These are phyloP conservation scores for Leptobrachium leishanense DNA, from an alignment of 2,113 vertebrate genomes.

Conservation along the genomic window DNA sequence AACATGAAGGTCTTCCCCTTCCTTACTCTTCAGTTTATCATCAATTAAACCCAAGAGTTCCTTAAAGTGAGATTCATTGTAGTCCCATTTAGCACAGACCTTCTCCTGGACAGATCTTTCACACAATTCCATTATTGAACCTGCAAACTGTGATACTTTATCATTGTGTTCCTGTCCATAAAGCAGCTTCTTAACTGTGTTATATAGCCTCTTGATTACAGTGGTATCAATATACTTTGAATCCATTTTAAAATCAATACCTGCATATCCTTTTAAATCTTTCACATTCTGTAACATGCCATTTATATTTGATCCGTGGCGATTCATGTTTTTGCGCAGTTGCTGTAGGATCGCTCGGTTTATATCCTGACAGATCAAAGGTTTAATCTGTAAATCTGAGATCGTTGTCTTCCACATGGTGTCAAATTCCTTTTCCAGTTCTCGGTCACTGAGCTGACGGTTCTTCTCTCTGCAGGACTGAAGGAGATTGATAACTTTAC, in stretches of 20 bases:
- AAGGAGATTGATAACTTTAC: constrained; percentile 55
- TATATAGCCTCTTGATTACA: background rate
- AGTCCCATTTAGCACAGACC: constrained; percentile 53
- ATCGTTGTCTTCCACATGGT: constrained; percentile 63
- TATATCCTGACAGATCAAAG: constrained; percentile 59
- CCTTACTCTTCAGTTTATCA: background rate
- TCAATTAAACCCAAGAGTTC: constrained; percentile 65
- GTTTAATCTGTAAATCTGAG: constrained; percentile 21
- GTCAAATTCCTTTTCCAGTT: constrained; percentile 66
- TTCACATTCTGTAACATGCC: constrained; percentile 58
- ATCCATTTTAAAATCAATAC: constrained; percentile 53
- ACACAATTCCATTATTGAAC: constrained; percentile 56
- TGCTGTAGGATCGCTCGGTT: constrained; percentile 52
- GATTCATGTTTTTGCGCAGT: constrained; percentile 61
- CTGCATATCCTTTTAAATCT: constrained; percentile 4
- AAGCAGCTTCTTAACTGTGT: no score
- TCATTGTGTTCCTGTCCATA: constrained; percentile 54
- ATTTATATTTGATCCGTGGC: constrained; percentile 51
- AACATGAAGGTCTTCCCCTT: background rate
- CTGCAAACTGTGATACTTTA: constrained; percentile 51
- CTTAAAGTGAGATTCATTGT: constrained; percentile 50
- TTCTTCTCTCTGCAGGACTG: constrained; percentile 56
- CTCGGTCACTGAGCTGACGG: constrained; percentile 51
- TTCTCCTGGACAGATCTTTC: constrained; percentile 58
- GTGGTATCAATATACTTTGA: constrained; percentile 27